Base-by-base conservation (phyloP, 2,797 vertebrate genomes). In the Poeciliopsis presidionis region DNA sequence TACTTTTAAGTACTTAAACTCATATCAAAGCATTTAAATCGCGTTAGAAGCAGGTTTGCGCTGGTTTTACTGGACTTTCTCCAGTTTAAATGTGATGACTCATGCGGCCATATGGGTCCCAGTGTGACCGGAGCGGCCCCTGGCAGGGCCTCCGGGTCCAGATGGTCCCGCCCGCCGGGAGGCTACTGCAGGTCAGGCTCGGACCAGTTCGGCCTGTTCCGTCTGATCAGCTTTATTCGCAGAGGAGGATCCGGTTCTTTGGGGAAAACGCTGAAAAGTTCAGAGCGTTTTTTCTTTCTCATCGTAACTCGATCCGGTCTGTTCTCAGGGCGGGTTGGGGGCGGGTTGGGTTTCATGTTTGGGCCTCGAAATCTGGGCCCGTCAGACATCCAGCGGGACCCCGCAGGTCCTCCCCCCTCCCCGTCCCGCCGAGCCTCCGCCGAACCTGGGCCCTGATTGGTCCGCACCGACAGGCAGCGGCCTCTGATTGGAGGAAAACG, bases 401-500 rank as follows among this genome's bases (percentile, higher is more conserved):
- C 88, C 80, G 77, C 65, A 9, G 80, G 57, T 77, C 90, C 89
- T 65, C 88, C 90, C 89, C 63, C 88, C 5, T 33, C 33, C 33
- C 36, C 6, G 2, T 22, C 71, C 78, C 84, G 86, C 87, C 94
- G 45, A 95, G 90, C 95, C 95, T 89, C 93, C 86, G 86, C 13
- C 69, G 47, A 81, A 41, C 78, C 78, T 46, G 7, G 1, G 13
- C 5, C 3, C 80, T 85, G 80, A 95, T 95, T 96, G 95, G 95
- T 25, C 77, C 16, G 67, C 3, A 30, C 57, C 65, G 70, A 43
- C 65, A 65, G 81, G 61, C 80, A 81, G 79, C 12, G 1, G 39
- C 22, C 16, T 55, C 22, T 12, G 84, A 95, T 95, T 95, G 95
- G 95, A 63, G 80, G 28, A 81, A 82, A 95, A 94, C 1, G 79